Evolutionary conservation across 2,888 invertebrate species (phyloP).

Genomic region (Chymomyza procnemis): DNA sequence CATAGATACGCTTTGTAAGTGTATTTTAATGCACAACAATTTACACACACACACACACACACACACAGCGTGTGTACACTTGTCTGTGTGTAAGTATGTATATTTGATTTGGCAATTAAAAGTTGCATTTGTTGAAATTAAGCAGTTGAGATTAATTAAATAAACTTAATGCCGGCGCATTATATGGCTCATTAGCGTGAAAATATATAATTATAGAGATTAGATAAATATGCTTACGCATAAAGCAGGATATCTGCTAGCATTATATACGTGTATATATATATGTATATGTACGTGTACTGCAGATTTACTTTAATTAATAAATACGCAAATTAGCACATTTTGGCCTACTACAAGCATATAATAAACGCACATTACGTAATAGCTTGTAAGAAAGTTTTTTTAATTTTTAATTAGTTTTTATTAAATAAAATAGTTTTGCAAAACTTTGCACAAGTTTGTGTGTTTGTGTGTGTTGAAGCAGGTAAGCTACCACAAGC

Average conservation of each 20-base stretch:
- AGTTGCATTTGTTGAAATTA: conserved; percentile 58
- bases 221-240: conserved; percentile 41
- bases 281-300: neutral
- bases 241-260: neutral
- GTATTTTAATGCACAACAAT: neutral
- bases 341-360: conserved; percentile 26
- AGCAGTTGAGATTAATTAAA: conserved; percentile 27
- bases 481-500: neutral
- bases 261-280: neutral
- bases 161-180: conserved; percentile 53
- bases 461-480: neutral
- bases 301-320: conserved; percentile 62
- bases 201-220: conserved; percentile 42
- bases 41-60: neutral
- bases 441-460: neutral
- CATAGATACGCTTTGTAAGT: too few relatives aligned
- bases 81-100: neutral
- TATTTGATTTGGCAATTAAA: conserved; percentile 61
- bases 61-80: too few relatives aligned
- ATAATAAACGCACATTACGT: conserved; percentile 11
- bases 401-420: neutral
- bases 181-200: conserved; percentile 63
- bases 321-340: conserved; percentile 42
- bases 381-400: neutral
- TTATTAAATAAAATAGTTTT: neutral